phyloP scores from a whole-genome alignment of 2,888 invertebrate genomes.

The Timema cristinae region DNA sequence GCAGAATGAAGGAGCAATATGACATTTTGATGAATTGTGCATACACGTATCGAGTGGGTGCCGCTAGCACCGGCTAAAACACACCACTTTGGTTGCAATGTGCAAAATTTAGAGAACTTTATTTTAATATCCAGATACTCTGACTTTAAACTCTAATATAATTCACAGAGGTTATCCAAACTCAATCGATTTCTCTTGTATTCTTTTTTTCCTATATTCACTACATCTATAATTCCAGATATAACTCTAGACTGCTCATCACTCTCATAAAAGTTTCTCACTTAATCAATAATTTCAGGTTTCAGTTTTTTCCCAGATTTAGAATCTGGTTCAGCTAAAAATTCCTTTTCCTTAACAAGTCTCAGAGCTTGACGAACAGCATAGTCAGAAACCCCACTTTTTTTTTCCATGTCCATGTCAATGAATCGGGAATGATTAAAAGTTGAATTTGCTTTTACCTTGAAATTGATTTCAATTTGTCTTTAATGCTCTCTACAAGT shows the following conservation, averaged over 20 bases:
- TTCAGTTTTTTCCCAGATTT: slow-evolving; percentile 7
- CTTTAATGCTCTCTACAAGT: not conserved
- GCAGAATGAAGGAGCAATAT: too few relatives aligned
- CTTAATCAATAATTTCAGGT: slow-evolving; percentile 12
- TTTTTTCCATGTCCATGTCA: slow-evolving; percentile 13
- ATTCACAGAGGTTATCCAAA: too few relatives aligned
- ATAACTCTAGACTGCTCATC: slow-evolving; percentile 16
- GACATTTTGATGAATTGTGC: too few relatives aligned
- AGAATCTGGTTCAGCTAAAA: slow-evolving; percentile 9
- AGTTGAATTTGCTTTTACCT: slow-evolving; percentile 15
- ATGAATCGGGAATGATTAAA: slow-evolving; percentile 16
- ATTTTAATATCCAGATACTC: too few relatives aligned
- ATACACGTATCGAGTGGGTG: too few relatives aligned
- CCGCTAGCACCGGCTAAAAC: too few relatives aligned
- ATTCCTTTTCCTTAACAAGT: not conserved
- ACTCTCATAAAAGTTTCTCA: slow-evolving; percentile 19
- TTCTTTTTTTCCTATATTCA: slow-evolving; percentile 13
- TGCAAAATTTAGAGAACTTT: too few relatives aligned
- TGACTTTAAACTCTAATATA: too few relatives aligned
- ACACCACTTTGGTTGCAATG: too few relatives aligned
- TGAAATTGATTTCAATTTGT: not conserved
- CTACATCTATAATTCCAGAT: slow-evolving; percentile 5
- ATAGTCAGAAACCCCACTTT: not conserved
- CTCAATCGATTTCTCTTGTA: too few relatives aligned
- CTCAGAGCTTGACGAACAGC: too few relatives aligned